Evolutionary conservation across 2,797 vertebrate genomes (phyloP), one percentile per base, ranked within the genome.

Genomic region (Sebastolobus alascanus): DNA sequence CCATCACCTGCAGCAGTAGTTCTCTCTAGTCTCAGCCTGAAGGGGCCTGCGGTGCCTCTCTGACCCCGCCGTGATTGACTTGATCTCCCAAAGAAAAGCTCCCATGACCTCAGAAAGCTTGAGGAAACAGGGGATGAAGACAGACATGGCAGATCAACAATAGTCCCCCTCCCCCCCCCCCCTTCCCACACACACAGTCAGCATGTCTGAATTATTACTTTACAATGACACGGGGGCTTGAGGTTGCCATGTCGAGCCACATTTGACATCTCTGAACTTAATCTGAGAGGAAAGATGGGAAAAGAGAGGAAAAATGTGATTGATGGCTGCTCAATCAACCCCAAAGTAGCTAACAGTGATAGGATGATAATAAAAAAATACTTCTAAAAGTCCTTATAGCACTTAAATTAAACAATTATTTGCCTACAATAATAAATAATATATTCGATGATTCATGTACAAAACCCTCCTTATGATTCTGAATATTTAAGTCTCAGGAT

Each of bases 41-140:
- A 72, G 70, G 46, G 40, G 29, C 74, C 69, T 73, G 63, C 38
- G 8, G 74, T 54, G 69, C 68, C 66, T 76, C 63, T 72, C 37
- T 88, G 89, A 92, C 87, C 90, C 76, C 37, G n/a, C 73, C 14
- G 8, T 74, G 87, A 90, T 85, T 89, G 84, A 92, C 80, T 79
- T 76, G 69, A 90, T 85, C 68, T 79, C 60, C 70, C 7, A 52
- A 46, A 83, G 78, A 85, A 90, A 87, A 91, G 80, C 83, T 86
- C 73, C 80, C 71, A 33, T 87, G 88, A 90, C 84, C 86, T 80
- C 37, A 54, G 50, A 86, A 84, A 79, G 72, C 87, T 87, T 3
- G 54, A 85, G 86, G 88, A 92, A 91, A 90, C 61, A 25, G 79
- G 61, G 77, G 81, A 83, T 82, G 83, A 89, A 84, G 85, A 85